Base-by-base conservation (phyloP, 2,797 vertebrate genomes). In the Bradypodion ventrale region DNA sequence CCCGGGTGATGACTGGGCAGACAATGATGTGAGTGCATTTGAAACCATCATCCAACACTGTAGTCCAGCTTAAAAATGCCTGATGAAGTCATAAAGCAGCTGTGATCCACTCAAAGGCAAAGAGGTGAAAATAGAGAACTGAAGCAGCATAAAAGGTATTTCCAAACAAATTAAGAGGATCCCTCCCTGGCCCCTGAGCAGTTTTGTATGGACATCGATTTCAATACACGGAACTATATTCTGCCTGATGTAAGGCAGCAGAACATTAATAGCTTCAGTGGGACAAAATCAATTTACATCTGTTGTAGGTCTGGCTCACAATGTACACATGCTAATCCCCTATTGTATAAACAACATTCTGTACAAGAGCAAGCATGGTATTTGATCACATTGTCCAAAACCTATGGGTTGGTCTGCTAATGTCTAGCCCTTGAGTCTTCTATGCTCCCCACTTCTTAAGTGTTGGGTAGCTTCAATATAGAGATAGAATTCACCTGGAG, bases 101-200 rank as follows among this genome's bases (percentile, higher is more conserved):
- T 84, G 75, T 0, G 1, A 0, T 78, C 83, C 52, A 82, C 29
- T 82, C 7, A 0, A 37, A 82, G 62, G 66, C 74, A 63, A 89
- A 75, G 75, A 92, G 85, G 77, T 87, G 85, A 89, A 35, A 77
- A 78, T 40, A 60, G n/a, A n/a, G 78, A 87, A 13, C 56, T 6
- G 63, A 70, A 80, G 27, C 0, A 73, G 29, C 79, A 80, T 83
- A 56, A 49, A 76, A 88, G 85, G 84, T 82, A 69, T 23, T 80
- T 89, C 78, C 2, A 0, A 44, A 69, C 32, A 69, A 7, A 56
- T 49, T 15, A 12, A 80, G 78, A 40, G 62, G 74, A 21, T 78
- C 89, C 40, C 8, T 49, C 60, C 62, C 29, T 49, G 7, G 42
- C 74, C 66, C 60, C 37, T 15, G 5, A 15, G 56, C 1, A 0